Conservation (phyloP, 2,888 invertebrate species). For the Automeris io region DNA sequence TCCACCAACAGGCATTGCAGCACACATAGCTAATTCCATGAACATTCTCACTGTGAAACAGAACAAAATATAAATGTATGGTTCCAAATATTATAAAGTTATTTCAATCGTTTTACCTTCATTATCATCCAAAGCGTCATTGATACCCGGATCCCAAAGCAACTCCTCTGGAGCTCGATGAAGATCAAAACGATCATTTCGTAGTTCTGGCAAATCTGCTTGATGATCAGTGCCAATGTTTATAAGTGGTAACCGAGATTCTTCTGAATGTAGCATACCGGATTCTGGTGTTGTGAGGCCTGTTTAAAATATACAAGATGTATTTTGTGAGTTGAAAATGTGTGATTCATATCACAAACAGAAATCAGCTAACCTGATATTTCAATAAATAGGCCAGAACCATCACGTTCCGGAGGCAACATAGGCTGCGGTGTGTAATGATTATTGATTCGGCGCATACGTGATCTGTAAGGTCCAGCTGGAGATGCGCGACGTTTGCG, state of each 20-base stretch:
- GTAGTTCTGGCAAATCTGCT: slow-evolving; percentile 83
- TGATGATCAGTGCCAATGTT: slow-evolving; percentile 93
- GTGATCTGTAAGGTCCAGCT: slow-evolving; percentile 73
- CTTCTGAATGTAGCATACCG: slow-evolving; percentile 53
- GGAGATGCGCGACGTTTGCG: slow-evolving; percentile 80
- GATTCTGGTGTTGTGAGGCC: slow-evolving; percentile 27
- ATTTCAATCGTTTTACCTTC: slow-evolving; percentile 79
- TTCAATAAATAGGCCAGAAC: slow-evolving; percentile 88
- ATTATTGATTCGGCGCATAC: slow-evolving; percentile 62
- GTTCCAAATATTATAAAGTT: too few species aligned
- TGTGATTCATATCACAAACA: neutral
- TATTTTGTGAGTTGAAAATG: too few species aligned
- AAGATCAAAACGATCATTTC: slow-evolving; percentile 65
- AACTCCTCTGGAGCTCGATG: slow-evolving; percentile 82
- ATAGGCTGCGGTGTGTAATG: slow-evolving; percentile 96
- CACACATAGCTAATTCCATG: slow-evolving; percentile 96
- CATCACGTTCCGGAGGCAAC: slow-evolving; percentile 92
- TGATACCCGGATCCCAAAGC: slow-evolving; percentile 91
- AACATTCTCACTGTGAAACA: slow-evolving; percentile 88
- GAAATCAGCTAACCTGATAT: slow-evolving; percentile 42
- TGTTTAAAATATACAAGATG: neutral
- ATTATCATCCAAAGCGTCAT: slow-evolving; percentile 81
- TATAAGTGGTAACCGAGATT: slow-evolving; percentile 82
- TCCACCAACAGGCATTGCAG: slow-evolving; percentile 95
- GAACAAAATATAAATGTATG: neutral